These are phyloP conservation scores for Phenganax subtilis DNA, from an alignment of 92 coral and sea anemone genomes.

Conservation along the genomic window DNA sequence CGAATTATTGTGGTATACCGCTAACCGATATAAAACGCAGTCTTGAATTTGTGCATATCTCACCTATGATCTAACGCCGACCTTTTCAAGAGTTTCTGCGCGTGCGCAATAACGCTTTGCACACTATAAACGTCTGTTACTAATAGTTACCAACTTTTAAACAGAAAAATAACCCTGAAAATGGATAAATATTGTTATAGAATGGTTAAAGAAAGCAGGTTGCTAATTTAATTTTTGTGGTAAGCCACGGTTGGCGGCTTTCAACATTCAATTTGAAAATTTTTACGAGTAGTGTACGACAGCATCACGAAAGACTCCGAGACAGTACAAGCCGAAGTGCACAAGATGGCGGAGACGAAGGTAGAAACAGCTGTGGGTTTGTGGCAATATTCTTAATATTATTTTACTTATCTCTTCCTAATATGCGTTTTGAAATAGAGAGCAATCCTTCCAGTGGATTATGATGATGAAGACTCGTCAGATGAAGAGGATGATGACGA, in stretches of 20 bases:
- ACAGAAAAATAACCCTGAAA: background rate
- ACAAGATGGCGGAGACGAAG: conserved; percentile 70
- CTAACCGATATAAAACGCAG: too few relatives aligned
- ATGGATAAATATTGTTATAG: background rate
- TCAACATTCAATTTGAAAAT: too few relatives aligned
- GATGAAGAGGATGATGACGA: conserved; percentile 57
- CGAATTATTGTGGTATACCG: too few relatives aligned
- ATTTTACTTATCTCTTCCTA: conserved; percentile 7
- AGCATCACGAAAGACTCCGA: background rate
- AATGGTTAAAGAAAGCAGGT: too few relatives aligned
- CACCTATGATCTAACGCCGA: too few relatives aligned
- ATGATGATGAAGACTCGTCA: conserved; percentile 67
- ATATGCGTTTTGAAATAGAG: conserved; percentile 42
- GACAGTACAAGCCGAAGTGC: conserved; percentile 23
- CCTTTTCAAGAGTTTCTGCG: conserved; percentile 54
- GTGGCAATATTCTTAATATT: background rate
- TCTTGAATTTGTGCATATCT: too few relatives aligned
- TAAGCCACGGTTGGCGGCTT: too few relatives aligned
- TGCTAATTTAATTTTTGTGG: too few relatives aligned
- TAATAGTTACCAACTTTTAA: background rate
- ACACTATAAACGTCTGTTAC: background rate
- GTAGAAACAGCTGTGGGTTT: conserved; percentile 16
- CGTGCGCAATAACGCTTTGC: conserved; percentile 48
- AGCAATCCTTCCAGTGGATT: conserved; percentile 58
- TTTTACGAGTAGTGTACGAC: background rate